Evolutionary conservation across 92 coral and sea anemone species (phyloP).

Genomic region (Pocillopora grandis): DNA sequence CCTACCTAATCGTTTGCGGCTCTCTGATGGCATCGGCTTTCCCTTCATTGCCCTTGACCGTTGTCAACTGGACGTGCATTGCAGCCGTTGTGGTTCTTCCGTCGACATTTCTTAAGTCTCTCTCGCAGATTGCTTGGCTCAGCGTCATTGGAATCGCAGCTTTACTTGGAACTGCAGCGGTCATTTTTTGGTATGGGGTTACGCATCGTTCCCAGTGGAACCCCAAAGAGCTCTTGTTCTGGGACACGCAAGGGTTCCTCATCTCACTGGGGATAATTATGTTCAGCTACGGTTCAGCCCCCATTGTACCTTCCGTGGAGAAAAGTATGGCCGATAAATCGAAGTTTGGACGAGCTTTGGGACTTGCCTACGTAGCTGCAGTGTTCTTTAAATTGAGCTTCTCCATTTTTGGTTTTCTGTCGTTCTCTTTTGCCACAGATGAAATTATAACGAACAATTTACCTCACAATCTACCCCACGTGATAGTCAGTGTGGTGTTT

Average conservation of each 20-base stretch:
- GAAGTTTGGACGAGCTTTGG: slow-evolving; percentile 48
- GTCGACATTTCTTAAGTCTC: slow-evolving; percentile 45
- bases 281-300: slow-evolving; percentile 58
- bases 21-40: slow-evolving; percentile 45
- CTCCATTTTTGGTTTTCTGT: slow-evolving; percentile 45
- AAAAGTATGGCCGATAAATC: slow-evolving; percentile 50
- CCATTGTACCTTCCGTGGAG: slow-evolving; percentile 46
- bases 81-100: slow-evolving; percentile 57
- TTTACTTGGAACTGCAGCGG: slow-evolving; percentile 31
- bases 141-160: slow-evolving; percentile 52
- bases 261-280: slow-evolving; percentile 47
- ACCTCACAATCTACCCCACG: slow-evolving; percentile 32
- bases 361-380: slow-evolving; percentile 30
- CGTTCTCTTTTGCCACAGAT: slow-evolving; percentile 42
- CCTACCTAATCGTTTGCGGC: slow-evolving; percentile 62
- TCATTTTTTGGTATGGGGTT: slow-evolving; percentile 42
- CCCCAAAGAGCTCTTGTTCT: slow-evolving; percentile 29
- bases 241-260: slow-evolving; percentile 56
- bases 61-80: slow-evolving; percentile 38
- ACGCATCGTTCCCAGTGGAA: slow-evolving; percentile 32
- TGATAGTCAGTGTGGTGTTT: slow-evolving; percentile 25
- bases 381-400: slow-evolving; percentile 48
- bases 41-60: slow-evolving; percentile 40
- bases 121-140: slow-evolving; percentile 66
- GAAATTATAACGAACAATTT: slow-evolving; percentile 59